Evolutionary conservation across 2,797 vertebrate species (phyloP).

Genomic region (Garrulus glandarius): DNA sequence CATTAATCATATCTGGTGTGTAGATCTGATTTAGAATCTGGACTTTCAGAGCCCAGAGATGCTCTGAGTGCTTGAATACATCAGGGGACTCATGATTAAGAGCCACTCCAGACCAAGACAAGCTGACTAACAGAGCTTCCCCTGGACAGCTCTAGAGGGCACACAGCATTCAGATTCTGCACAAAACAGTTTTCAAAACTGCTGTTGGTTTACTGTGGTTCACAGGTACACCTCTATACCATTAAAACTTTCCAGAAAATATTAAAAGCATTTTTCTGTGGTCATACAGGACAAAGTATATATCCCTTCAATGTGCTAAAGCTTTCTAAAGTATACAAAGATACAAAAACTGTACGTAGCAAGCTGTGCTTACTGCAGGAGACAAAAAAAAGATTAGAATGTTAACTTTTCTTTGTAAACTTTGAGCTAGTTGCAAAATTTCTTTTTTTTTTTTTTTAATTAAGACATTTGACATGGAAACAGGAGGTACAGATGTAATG

Average conservation of each 20-base stretch:
- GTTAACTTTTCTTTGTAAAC: background rate
- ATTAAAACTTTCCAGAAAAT: background rate
- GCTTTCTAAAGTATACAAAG: background rate
- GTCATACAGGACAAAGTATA: background rate
- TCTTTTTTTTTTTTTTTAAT: background rate
- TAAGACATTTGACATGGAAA: background rate
- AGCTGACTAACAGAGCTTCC: background rate
- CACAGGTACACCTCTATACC: background rate
- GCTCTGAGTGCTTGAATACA: background rate
- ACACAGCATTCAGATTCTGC: background rate
- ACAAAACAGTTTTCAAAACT: background rate
- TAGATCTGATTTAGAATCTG: background rate
- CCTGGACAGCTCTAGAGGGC: constrained; percentile 50
- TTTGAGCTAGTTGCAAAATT: background rate
- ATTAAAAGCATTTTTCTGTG: background rate
- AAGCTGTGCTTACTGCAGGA: background rate
- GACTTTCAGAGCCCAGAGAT: background rate
- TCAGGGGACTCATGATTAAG: background rate
- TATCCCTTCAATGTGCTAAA: background rate
- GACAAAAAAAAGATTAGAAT: background rate
- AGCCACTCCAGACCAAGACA: background rate
- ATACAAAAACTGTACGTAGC: background rate
- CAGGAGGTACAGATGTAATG: background rate
- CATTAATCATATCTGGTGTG: background rate
- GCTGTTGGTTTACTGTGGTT: background rate